Base-by-base conservation (phyloP, 2,113 vertebrate genomes). In the Rhinopomastus cyanomelas region DNA sequence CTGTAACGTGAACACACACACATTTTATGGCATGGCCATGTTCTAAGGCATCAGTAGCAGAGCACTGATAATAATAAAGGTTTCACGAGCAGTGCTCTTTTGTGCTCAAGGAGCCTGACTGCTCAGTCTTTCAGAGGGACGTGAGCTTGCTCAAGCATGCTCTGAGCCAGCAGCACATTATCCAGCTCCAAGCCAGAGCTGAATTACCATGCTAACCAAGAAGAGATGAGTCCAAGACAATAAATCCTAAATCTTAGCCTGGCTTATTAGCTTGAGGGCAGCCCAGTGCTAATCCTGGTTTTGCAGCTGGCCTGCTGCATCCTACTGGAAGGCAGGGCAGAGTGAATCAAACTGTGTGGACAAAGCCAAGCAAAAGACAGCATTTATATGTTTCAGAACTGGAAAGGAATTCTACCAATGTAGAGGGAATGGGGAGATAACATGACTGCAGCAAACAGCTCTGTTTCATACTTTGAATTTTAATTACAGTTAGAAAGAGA, bases 271-370 rank as follows among this genome's bases (percentile, higher is more conserved):
- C 32, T 55, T 23, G 48, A 89, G 85, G 29, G 60, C 64, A 83
- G 55, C 3, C 68, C 79, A 23, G 10, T 12, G 44, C 80, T 83
- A 91, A 93, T 64, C 72, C n/a, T 65, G 48, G 56, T n/a, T 88
- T 37, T 89, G 67, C 79, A 82, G 75, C 36, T n/a, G 53, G 18
- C 37, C 67, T 51, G 49, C 62, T 48, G 49, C 57, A 32, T 16
- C 48, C 74, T 74, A 61, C n/a, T 19, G 82, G 85, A 49, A 85
- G 1, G 21, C 42, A 74, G 39, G 52, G 49, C 29, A 29, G 42
- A 5, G 12, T 34, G 36, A 57, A 48, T 13, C 19, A 23, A 78
- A 13, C 62, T 22, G 34, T 21, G 71, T 42, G 65, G 49, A 32
- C 16, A 76, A 64, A 72, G 4, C 44, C 59, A 36, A 71, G 46